Conservation (phyloP, 2,888 invertebrate species). For the Andrena praecox region DNA sequence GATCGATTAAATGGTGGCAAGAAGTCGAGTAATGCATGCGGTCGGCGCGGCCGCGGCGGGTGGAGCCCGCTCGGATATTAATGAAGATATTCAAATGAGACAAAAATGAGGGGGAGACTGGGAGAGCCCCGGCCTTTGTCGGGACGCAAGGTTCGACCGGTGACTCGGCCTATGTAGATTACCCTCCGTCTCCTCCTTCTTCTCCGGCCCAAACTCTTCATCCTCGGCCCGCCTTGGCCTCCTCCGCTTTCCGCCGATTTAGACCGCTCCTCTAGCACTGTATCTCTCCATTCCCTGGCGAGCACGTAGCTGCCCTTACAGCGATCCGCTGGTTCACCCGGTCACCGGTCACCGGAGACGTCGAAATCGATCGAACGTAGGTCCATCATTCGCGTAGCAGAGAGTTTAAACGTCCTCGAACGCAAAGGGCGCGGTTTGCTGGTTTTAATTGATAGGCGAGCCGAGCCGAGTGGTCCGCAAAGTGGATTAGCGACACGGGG, state of each 20-base stretch:
- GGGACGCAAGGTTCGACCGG: slow-evolving; percentile 82
- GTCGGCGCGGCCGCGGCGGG: slow-evolving; percentile 65
- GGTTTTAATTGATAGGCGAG: slow-evolving; percentile 50
- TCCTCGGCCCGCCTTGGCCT: slow-evolving; percentile 62
- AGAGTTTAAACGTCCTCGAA: background rate
- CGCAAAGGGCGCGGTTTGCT: slow-evolving; percentile 11
- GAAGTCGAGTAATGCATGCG: slow-evolving; percentile 80
- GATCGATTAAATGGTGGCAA: slow-evolving; percentile 82
- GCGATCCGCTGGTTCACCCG: background rate
- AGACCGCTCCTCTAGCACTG: background rate
- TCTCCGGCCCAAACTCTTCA: slow-evolving; percentile 66
- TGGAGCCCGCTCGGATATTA: slow-evolving; percentile 79
- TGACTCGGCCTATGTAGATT: slow-evolving; percentile 83
- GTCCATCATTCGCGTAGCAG: background rate
- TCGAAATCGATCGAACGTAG: background rate
- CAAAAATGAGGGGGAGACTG: slow-evolving; percentile 82
- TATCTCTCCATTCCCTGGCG: no score
- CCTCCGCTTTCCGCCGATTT: slow-evolving; percentile 46
- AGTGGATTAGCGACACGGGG: slow-evolving; percentile 66
- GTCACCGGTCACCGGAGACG: background rate
- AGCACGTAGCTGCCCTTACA: no score
- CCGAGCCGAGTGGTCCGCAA: slow-evolving; percentile 49
- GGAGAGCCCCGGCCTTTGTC: slow-evolving; percentile 85
- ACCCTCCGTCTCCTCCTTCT: slow-evolving; percentile 64
- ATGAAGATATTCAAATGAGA: slow-evolving; percentile 85